Conservation (phyloP, 2,797 vertebrate species). For the Acipenser oxyrinchus region DNA sequence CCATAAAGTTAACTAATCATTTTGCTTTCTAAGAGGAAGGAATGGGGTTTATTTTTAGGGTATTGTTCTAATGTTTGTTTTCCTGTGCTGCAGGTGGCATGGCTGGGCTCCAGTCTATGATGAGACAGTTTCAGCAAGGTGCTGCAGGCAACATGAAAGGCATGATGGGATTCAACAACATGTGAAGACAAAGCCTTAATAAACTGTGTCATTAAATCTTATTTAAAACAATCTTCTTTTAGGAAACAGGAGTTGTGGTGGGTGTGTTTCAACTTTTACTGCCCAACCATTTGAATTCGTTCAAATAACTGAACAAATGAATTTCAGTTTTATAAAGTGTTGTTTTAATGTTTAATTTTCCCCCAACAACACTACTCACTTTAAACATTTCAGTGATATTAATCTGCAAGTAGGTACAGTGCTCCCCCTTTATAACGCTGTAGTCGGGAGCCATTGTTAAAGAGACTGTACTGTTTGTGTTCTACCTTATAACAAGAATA, state of each 20-base stretch:
- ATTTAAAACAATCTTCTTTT: constrained; percentile 23
- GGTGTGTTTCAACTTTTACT: constrained; percentile 6
- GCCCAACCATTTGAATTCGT: background rate
- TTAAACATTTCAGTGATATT: no score
- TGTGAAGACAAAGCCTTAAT: constrained; percentile 77
- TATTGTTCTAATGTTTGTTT: background rate
- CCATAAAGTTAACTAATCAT: no score
- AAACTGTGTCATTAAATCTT: constrained; percentile 21
- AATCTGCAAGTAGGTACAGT: no score
- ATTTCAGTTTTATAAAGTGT: no score
- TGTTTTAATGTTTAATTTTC: no score
- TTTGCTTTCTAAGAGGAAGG: background rate
- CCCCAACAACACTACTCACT: no score
- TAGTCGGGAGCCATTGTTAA: no score
- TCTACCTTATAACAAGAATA: no score
- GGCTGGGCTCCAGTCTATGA: constrained; percentile 97
- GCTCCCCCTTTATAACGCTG: no score
- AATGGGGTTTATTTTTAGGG: background rate
- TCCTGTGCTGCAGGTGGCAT: constrained; percentile 72
- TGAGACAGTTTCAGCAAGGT: constrained; percentile 97
- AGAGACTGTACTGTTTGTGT: no score
- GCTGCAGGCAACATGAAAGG: constrained; percentile 98
- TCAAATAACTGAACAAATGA: no score
- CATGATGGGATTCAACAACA: constrained; percentile 99
- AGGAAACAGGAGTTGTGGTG: constrained; percentile 16